A percentile compares a stretch with the other conserved stretches of the same genome.
These are phyloP conservation scores for Cryptocheilus praepositus DNA, from an alignment of 2,888 invertebrate species.

Conservation along the genomic window DNA sequence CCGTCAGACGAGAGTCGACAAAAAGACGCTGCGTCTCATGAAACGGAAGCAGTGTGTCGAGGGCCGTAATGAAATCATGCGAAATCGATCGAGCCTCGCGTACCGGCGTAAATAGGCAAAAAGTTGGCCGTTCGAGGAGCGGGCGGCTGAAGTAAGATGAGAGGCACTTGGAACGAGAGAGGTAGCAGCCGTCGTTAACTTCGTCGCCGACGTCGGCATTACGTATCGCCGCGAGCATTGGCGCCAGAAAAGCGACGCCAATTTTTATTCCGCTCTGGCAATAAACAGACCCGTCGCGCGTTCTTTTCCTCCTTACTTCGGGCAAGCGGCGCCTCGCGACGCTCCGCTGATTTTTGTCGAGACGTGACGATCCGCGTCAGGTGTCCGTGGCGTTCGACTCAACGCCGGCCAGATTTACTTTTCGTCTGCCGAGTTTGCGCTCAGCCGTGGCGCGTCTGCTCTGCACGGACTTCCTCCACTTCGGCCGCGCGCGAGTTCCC, in stretches of 20 bases:
- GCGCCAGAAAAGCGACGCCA: slow-evolving; percentile 41
- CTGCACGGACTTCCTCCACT: too few relatives aligned
- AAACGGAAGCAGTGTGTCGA: not conserved
- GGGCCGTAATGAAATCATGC: slow-evolving; percentile 47
- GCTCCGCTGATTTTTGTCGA: not conserved
- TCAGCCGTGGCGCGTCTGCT: too few relatives aligned
- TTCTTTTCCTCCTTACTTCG: slow-evolving; percentile 14
- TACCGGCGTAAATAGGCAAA: slow-evolving; percentile 25
- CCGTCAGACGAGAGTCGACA: not conserved
- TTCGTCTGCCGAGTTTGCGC: too few relatives aligned
- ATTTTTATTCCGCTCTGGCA: slow-evolving; percentile 50
- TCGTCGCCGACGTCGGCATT: slow-evolving; percentile 24
- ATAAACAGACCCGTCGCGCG: slow-evolving; percentile 49
- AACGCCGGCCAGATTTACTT: too few relatives aligned
- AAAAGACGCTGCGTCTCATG: not conserved
- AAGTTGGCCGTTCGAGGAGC: slow-evolving; percentile 8
- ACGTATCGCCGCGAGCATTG: slow-evolving; percentile 23
- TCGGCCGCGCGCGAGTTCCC: too few relatives aligned
- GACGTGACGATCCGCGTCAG: not conserved
- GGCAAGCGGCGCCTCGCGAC: not conserved
- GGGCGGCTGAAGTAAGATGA: slow-evolving; percentile 34
- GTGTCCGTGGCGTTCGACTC: not conserved
- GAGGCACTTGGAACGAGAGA: slow-evolving; percentile 22
- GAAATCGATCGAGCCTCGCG: slow-evolving; percentile 48
- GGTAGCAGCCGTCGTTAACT: slow-evolving; percentile 36